These are phyloP conservation scores for Athene noctua DNA, from an alignment of 2,113 vertebrate genomes.

Conservation along the genomic window DNA sequence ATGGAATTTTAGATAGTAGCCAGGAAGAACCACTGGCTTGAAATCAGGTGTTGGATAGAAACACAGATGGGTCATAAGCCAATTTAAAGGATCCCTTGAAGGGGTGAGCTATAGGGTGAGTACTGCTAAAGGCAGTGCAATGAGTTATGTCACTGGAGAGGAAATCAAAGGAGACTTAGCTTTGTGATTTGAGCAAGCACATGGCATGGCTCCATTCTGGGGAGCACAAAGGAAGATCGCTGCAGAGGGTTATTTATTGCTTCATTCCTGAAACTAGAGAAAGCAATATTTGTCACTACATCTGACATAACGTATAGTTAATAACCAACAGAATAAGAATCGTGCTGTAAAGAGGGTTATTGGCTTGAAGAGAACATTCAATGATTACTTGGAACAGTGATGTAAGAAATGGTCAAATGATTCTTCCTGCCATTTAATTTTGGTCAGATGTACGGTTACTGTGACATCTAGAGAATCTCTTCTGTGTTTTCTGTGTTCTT, in stretches of 20 bases:
- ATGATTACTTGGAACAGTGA: neutral
- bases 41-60: constrained; percentile 21
- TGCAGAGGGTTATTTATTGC: neutral
- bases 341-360: neutral
- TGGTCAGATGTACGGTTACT: neutral
- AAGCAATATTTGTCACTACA: neutral
- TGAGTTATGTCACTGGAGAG: neutral
- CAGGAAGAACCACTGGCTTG: neutral
- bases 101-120: neutral
- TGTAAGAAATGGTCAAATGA: neutral
- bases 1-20: constrained; percentile 11
- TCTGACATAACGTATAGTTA: neutral
- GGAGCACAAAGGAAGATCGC: neutral
- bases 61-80: constrained; percentile 23
- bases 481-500: neutral
- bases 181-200: neutral
- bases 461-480: neutral
- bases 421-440: neutral
- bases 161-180: neutral
- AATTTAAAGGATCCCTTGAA: neutral
- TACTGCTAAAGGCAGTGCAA: neutral
- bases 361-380: neutral
- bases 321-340: neutral
- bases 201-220: neutral
- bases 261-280: neutral